Base-by-base conservation (phyloP, 2,888 invertebrate species). In the Poecilus cupreus region DNA sequence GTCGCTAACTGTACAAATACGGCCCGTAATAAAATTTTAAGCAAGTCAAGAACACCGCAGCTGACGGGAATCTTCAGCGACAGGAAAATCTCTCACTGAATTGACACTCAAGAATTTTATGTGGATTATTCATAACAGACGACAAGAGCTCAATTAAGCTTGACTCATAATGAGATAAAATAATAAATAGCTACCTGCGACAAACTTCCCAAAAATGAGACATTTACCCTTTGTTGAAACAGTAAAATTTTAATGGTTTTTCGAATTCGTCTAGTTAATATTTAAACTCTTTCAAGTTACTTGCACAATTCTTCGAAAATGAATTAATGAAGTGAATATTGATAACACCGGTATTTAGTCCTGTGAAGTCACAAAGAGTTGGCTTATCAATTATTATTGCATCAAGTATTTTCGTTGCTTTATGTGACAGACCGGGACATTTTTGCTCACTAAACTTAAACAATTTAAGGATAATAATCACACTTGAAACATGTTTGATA, bases 121-220 rank as follows among this genome's bases (percentile, higher is more conserved):
- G n/a, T 78, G 78, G 78, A 77, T 77, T 77, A 77, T 77, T 77
- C 18, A 77, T 77, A 57, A 57, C 39, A n/a, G 18, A 20, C 37
- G 64, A 46, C 60, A 57, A 24, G 78, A 39, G 46, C 64, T 46
- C 78, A 78, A 64, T 78, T 39, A 68, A 43, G 37, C 78, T 78
- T 78, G 18, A 78, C 64, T 68, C 46, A 26, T 43, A 78, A 78
- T 60, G 78, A 78, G 78, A 64, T 78, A 64, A 64, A 78, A 26
- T 78, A 78, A 64, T 78, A 64, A 78, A 60, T 78, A 57, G 26
- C 51, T 75, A 75, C 51, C 75, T 49, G 75, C 13, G 26, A 22
- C 24, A 57, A 46, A n/a, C 26, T 49, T 39, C 13, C 8, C n/a
- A 26, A 32, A 60, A 60, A 60, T 54, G 11, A 8, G 43, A 43